phyloP scores from a whole-genome alignment of 2,888 invertebrate species.

The Lasioglossum leucozonium region DNA sequence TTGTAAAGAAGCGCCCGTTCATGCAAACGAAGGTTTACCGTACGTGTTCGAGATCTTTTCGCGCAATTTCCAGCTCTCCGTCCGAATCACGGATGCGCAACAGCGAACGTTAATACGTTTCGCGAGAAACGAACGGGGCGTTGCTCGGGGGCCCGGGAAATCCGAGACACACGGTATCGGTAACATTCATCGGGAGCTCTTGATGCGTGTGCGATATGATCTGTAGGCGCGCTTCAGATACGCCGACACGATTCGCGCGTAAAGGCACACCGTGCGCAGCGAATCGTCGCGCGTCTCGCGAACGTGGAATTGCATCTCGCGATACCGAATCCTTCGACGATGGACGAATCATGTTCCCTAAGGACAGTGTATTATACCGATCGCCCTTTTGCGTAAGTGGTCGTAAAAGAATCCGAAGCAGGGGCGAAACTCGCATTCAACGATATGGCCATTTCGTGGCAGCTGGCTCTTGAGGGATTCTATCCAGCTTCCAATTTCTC shows the following conservation, averaged over 20 bases:
- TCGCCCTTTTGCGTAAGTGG: background rate
- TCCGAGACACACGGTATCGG: constrained; percentile 49
- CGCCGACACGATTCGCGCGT: constrained; percentile 20
- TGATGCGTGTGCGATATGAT: constrained; percentile 53
- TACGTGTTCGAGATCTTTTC: background rate
- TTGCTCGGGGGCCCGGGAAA: constrained; percentile 46
- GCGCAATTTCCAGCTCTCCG: background rate
- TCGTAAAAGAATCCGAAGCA: background rate
- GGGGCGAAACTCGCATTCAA: background rate
- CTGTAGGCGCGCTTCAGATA: constrained; percentile 12
- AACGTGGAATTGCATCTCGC: background rate
- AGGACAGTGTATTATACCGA: background rate
- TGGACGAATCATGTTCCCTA: background rate
- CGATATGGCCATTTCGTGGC: too few species aligned
- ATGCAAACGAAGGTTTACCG: too few species aligned
- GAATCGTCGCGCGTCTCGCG: constrained; percentile 40
- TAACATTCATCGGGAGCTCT: constrained; percentile 57
- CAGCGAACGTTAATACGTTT: background rate
- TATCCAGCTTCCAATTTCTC: too few species aligned
- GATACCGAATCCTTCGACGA: background rate
- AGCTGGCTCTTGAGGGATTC: background rate
- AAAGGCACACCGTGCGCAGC: constrained; percentile 13
- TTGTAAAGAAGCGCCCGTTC: too few species aligned
- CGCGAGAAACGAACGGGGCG: constrained; percentile 39
- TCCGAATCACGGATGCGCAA: background rate